Conservation (phyloP, 30 jellyfish, hydroid and myxozoan genomes). For the Euphysa ruthae region DNA sequence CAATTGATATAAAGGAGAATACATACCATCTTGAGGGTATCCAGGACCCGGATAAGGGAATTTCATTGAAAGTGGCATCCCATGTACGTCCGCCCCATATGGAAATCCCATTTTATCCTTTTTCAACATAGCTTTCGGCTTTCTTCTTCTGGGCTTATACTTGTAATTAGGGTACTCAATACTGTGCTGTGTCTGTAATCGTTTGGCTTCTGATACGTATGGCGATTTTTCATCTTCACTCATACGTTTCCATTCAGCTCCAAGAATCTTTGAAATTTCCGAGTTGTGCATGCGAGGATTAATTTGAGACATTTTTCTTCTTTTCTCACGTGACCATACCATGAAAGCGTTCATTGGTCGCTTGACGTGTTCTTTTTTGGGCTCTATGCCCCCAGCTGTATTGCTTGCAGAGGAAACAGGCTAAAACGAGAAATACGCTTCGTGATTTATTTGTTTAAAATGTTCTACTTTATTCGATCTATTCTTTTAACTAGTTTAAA, state of each 20-base stretch:
- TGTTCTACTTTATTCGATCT: no score
- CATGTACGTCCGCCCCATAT: constrained; percentile 79
- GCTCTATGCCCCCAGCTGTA: no score
- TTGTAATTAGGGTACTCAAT: constrained; percentile 96
- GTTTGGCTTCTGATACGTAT: constrained; percentile 91
- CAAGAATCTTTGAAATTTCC: constrained; percentile 91
- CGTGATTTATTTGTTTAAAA: no score
- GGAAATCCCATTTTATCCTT: constrained; percentile 95
- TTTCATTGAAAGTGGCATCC: constrained; percentile 69
- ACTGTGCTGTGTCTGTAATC: constrained; percentile 95
- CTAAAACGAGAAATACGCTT: no score
- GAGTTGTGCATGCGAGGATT: constrained; percentile 99
- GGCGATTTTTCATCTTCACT: constrained; percentile 84
- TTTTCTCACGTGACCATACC: constrained; percentile 96
- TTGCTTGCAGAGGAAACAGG: no score
- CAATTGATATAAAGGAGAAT: constrained; percentile 81
- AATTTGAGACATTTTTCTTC: constrained; percentile 93
- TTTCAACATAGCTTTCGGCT: constrained; percentile 80
- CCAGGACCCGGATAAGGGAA: constrained; percentile 87
- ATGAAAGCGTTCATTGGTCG: constrained; percentile 99
- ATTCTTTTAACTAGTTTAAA: no score
- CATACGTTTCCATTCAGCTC: constrained; percentile 99
- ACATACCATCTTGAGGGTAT: constrained; percentile 90
- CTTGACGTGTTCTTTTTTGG: constrained; percentile 90
- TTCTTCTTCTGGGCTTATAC: constrained; percentile 93